These are phyloP conservation scores for Umimayanthus kanabou DNA, from an alignment of 92 coral and sea anemone species.

Conservation along the genomic window DNA sequence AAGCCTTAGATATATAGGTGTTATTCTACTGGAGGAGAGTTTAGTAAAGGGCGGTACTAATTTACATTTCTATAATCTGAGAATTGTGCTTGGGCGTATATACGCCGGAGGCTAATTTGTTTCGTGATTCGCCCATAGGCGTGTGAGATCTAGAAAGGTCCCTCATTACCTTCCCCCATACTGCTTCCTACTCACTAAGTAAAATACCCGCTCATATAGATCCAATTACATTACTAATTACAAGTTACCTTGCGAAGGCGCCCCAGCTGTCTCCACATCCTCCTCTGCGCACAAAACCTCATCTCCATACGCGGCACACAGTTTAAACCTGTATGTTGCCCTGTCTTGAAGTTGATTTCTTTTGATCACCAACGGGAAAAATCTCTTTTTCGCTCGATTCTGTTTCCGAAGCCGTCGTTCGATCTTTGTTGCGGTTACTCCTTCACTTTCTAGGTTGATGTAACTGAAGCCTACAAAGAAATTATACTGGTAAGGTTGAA, in stretches of 20 bases:
- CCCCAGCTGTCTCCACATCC: slow-evolving; percentile 8
- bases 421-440: slow-evolving; percentile 7
- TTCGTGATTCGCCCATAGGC: no score
- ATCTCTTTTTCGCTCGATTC: not conserved
- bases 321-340: slow-evolving; percentile 18
- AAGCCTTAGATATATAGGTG: no score
- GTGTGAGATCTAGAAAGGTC: no score
- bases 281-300: slow-evolving; percentile 4
- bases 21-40: no score
- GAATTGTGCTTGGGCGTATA: no score
- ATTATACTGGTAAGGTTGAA: not conserved
- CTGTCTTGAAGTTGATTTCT: slow-evolving; percentile 2
- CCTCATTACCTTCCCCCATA: not conserved
- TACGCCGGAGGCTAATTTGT: no score
- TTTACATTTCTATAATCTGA: no score
- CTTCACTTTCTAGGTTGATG: not conserved
- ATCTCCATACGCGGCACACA: not conserved
- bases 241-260: slow-evolving; percentile 9
- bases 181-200: no score
- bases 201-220: no score
- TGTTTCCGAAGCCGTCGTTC: not conserved
- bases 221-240: not conserved
- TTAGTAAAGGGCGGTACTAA: no score
- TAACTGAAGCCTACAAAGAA: slow-evolving; percentile 6
- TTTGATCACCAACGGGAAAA: not conserved